phyloP scores from a whole-genome alignment of 2,113 vertebrate genomes.

The human region DNA sequence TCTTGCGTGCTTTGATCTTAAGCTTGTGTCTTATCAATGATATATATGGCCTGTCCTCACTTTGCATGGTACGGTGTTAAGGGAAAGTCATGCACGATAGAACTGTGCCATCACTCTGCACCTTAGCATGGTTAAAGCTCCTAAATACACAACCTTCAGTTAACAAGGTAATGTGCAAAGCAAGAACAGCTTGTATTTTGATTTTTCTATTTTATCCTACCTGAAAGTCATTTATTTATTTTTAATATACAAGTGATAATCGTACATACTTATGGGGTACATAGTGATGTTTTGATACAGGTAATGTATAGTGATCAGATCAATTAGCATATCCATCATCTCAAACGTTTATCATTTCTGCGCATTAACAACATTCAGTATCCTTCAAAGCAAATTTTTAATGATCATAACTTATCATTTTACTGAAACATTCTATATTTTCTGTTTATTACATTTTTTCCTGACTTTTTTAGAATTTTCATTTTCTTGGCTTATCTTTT shows the following conservation, averaged over 20 bases:
- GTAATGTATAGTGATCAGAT: background rate
- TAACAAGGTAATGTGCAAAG: background rate
- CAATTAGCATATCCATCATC: background rate
- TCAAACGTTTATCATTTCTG: background rate
- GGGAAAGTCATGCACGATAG: background rate
- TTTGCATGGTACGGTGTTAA: background rate
- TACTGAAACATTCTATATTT: background rate
- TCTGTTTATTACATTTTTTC: background rate
- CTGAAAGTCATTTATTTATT: background rate
- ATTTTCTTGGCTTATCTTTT: background rate
- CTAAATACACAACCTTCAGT: fast-evolving
- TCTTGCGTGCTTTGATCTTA: background rate
- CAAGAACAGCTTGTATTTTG: background rate
- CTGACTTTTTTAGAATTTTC: background rate
- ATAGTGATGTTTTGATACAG: background rate
- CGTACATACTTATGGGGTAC: background rate
- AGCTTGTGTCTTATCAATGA: background rate
- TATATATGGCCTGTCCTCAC: background rate
- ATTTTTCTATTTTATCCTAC: background rate
- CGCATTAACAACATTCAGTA: background rate
- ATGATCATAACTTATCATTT: background rate
- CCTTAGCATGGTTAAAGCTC: background rate
- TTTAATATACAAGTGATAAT: background rate
- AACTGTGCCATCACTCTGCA: background rate
- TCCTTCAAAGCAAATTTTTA: background rate